Base-by-base conservation (phyloP, 2,888 invertebrate genomes). In the Barypeithes pellucidus region DNA sequence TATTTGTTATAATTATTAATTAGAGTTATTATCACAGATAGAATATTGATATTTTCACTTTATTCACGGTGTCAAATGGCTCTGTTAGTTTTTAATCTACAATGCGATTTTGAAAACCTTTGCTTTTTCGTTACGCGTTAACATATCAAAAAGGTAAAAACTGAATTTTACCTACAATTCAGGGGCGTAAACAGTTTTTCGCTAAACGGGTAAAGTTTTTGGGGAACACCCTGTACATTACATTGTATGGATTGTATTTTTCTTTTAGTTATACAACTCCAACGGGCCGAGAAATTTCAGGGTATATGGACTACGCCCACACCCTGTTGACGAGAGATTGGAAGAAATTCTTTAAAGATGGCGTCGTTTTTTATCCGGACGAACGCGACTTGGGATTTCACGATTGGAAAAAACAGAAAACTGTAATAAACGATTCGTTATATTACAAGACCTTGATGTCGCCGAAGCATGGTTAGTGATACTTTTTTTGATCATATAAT, bases 251-350 rank as follows among this genome's bases (percentile, higher is more conserved):
- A 24, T 24, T 36, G 3, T 36, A 2, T 36, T 36, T 12, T 36
- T 36, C 1, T 61, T 61, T 24, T 8, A 54, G 66, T 54, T 54
- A 41, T 22, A 54, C 29, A n/a, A 41, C 20, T 8, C 20, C 9
- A 45, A 47, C n/a, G 24, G 67, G 62, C 5, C 16, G 33, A n/a
- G 62, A 72, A 43, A 67, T 72, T 18, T 67, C 72, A 3, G 72
- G 67, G 4, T 72, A 72, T 57, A 67, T 72, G 24, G 72, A 72
- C 39, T 67, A 14, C 18, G 62, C 54, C 9, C 67, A 62, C 24
- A 62, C 67, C 12, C 39, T 72, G 3, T n/a, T 67, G 9, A 67
- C 57, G 14, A 67, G 63, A 45, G 18, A 67, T 22, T 72, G 62
- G 72, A 54, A 52, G n/a, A 54, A 33, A 14, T 72, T 72, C 16